A percentile compares a stretch with the other conserved stretches of the same genome.
Evolutionary conservation across 2,113 vertebrate species (phyloP).

Genomic region (Lampris incognitus): DNA sequence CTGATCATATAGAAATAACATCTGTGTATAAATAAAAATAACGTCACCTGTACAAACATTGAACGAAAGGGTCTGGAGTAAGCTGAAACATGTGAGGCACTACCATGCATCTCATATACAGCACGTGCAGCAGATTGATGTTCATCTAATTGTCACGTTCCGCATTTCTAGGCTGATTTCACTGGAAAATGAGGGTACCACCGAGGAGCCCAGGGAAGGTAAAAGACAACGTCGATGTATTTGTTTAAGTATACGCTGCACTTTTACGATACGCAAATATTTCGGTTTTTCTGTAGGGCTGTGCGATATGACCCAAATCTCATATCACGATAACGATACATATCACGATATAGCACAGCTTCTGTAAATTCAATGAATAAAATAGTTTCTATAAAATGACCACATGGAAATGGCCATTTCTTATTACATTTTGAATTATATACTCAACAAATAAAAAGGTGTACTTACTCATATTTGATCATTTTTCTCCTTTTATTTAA

Average conservation of each 20-base stretch:
- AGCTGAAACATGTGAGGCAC: not conserved
- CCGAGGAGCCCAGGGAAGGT: conserved; percentile 80
- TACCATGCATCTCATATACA: not conserved
- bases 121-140: not conserved
- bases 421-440: too few relatives aligned
- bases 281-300: not conserved
- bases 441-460: too few relatives aligned
- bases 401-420: too few relatives aligned
- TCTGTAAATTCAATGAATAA: too few relatives aligned
- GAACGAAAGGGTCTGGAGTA: not conserved
- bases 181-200: conserved; percentile 83
- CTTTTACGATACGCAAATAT: not conserved
- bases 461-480: too few relatives aligned
- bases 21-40: too few relatives aligned
- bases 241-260: not conserved
- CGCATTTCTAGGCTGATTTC: conserved; percentile 87
- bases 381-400: too few relatives aligned
- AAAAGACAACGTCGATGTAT: conserved; percentile 38
- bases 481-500: too few relatives aligned
- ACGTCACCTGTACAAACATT: not conserved
- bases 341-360: too few relatives aligned
- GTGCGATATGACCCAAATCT: too few relatives aligned
- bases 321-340: too few relatives aligned
- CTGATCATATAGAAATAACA: too few relatives aligned
- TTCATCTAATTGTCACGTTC: conserved; percentile 3